Evolutionary conservation across 37 sponge, comb jelly and placozoan species (phyloP), one percentile per base, ranked within the genome.

Genomic region (Halisarca cf. caerulea): DNA sequence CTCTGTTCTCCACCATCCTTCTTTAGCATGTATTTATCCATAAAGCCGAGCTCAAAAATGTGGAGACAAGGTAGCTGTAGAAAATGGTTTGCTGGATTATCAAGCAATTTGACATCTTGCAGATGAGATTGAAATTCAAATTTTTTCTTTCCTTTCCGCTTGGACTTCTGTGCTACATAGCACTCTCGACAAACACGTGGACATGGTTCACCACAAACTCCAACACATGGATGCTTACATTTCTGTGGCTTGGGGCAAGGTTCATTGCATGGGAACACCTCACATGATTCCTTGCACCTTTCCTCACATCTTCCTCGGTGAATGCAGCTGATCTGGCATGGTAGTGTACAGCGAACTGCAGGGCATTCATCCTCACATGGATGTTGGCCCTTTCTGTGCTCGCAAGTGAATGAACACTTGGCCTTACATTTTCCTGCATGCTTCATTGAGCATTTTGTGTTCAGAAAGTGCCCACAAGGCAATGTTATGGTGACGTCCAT

Each of bases 201-300:
- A 62, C 94, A 94, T 23, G 66, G 54, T 60, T 94, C 94, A 32
- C 94, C 94, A 83, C 94, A 94, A 2, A 94, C 58, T 23, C 89
- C 89, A 59, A 37, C 43, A 61, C 95, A 94, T 18, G 25, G 71
- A 75, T 94, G 95, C 43, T 86, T 86, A 89, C 95, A 94, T 3
- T 30, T 2, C 28, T 85, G 77, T 21, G 55, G 61, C 37, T 86
- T 86, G 0, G 25, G 42, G 73, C 95, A 94, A 24, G 71, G 84
- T 11, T 91, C 41, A 69, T 91, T 77, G 42, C 95, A 94, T 1
- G 64, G 87, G 45, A 73, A 28, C 24, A 91, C 86, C 24, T 89
- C 81, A 79, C 95, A 94, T 0, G 43, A 54, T 45, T 91, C 95
- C 34, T 51, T 55, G 78, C 95, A 94, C 23, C 3, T 2, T 21